A percentile compares a stretch with the other conserved stretches of the same genome.
Evolutionary conservation across 2,113 vertebrate genomes (phyloP).

Genomic region (Neolamprologus cancellatus): DNA sequence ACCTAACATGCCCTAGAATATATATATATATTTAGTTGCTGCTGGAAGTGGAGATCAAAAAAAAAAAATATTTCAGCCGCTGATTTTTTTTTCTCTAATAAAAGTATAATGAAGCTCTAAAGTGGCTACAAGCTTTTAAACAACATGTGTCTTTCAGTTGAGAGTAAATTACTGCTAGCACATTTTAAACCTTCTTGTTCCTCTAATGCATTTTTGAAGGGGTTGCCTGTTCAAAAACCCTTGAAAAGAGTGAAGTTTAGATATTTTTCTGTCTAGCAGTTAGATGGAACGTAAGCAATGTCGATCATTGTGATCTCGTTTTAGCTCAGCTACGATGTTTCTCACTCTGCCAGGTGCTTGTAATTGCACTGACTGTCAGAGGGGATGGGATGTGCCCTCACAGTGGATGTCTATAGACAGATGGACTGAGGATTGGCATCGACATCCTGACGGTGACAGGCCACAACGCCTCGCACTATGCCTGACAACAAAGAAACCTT

Average conservation of each 20-base stretch:
- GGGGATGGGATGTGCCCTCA: constrained; percentile 36
- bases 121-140: background rate
- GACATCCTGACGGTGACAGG: constrained; percentile 48
- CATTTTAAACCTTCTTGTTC: background rate
- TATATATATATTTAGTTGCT: background rate
- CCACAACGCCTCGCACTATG: constrained; percentile 48
- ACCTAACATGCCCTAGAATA: background rate
- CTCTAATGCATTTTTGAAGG: background rate
- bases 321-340: constrained; percentile 31
- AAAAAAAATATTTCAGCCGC: background rate
- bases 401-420: constrained; percentile 56
- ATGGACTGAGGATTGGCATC: constrained; percentile 61
- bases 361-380: constrained; percentile 58
- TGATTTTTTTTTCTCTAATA: background rate
- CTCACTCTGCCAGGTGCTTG: constrained; percentile 35
- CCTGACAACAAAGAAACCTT: constrained; percentile 60
- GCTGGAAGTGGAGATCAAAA: background rate
- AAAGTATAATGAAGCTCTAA: background rate
- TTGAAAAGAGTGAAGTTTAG: background rate
- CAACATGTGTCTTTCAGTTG: background rate
- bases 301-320: constrained; percentile 5
- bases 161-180: background rate
- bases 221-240: background rate
- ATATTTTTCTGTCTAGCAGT: constrained; percentile 12
- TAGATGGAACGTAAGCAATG: constrained; percentile 5